Percentiles rank a stretch among this genome's conserved stretches.
Conservation (phyloP, 2,797 vertebrate genomes). For the Betta splendens region DNA sequence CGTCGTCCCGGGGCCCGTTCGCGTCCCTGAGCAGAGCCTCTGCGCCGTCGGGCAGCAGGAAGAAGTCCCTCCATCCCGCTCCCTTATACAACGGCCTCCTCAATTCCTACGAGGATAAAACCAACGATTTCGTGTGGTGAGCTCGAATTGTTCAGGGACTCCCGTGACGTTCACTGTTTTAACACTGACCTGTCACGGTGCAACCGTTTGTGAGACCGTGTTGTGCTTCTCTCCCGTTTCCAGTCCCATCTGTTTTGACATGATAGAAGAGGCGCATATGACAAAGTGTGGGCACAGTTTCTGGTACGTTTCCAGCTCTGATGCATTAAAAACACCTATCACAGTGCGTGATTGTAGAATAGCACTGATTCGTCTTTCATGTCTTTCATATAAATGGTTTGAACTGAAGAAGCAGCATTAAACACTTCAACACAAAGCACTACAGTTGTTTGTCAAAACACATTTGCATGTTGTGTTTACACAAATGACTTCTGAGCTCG, state of each 20-base stretch:
- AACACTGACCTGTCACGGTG: not conserved
- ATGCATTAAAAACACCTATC: not conserved
- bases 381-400: not conserved
- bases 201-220: slow-evolving; percentile 6
- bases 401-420: too few species aligned
- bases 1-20: slow-evolving; percentile 65
- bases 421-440: too few species aligned
- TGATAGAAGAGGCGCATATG: slow-evolving; percentile 99
- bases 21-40: slow-evolving; percentile 74
- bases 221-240: slow-evolving; percentile 58
- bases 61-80: slow-evolving; percentile 85
- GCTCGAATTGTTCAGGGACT: slow-evolving; percentile 36
- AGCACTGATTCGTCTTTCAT: accelerated
- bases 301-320: slow-evolving; percentile 85
- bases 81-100: slow-evolving; percentile 94
- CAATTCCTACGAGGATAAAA: slow-evolving; percentile 97
- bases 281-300: slow-evolving; percentile 99
- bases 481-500: too few species aligned
- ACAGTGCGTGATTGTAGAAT: not conserved
- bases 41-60: slow-evolving; percentile 81
- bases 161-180: too few species aligned
- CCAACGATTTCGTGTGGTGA: slow-evolving; percentile 98
- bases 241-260: slow-evolving; percentile 99
- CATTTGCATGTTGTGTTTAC: too few species aligned
- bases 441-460: too few species aligned